phyloP scores from a whole-genome alignment of 2,797 vertebrate genomes.

The Syngnathus rostellatus region DNA sequence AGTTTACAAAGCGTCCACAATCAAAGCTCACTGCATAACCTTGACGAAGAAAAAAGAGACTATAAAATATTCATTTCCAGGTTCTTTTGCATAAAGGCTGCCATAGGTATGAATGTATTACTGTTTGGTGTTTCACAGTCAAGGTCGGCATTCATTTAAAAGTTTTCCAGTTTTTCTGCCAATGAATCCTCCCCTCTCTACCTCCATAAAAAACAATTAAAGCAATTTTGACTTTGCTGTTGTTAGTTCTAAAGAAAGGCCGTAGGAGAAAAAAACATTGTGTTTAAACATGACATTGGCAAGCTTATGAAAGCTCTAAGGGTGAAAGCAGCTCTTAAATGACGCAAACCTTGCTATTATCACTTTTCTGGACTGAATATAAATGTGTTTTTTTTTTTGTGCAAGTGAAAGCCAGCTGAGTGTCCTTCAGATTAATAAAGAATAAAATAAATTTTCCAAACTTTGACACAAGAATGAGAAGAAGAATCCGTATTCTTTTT shows the following conservation, averaged over 20 bases:
- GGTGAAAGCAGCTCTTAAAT: conserved; percentile 20
- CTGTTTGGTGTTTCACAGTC: conserved; percentile 30
- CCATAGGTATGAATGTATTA: conserved; percentile 63
- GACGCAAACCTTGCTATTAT: conserved; percentile 28
- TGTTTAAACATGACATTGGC: conserved; percentile 49
- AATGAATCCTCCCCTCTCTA: conserved; percentile 48
- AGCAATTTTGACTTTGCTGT: conserved; percentile 50
- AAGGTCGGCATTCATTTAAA: conserved; percentile 55
- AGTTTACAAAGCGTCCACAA: conserved; percentile 14
- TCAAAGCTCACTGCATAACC: conserved; percentile 39
- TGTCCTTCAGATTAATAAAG: conserved; percentile 14
- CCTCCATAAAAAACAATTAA: conserved; percentile 61
- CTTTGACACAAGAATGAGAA: background rate
- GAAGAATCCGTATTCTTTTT: background rate
- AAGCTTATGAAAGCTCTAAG: conserved; percentile 32
- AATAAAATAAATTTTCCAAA: background rate
- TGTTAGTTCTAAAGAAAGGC: conserved; percentile 47
- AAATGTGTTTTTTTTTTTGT: conserved; percentile 4
- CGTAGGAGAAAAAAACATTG: conserved; percentile 33
- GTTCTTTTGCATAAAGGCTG: conserved; percentile 63
- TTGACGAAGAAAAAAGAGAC: conserved; percentile 40
- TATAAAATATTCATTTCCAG: conserved; percentile 52
- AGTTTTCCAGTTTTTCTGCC: conserved; percentile 25
- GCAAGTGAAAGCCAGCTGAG: conserved; percentile 5
- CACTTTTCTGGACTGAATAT: conserved; percentile 26